A percentile compares a stretch with the other conserved stretches of the same genome.
These are phyloP conservation scores for Zaprionus tsacasi DNA, from an alignment of 1,140 invertebrate species.

Conservation along the genomic window DNA sequence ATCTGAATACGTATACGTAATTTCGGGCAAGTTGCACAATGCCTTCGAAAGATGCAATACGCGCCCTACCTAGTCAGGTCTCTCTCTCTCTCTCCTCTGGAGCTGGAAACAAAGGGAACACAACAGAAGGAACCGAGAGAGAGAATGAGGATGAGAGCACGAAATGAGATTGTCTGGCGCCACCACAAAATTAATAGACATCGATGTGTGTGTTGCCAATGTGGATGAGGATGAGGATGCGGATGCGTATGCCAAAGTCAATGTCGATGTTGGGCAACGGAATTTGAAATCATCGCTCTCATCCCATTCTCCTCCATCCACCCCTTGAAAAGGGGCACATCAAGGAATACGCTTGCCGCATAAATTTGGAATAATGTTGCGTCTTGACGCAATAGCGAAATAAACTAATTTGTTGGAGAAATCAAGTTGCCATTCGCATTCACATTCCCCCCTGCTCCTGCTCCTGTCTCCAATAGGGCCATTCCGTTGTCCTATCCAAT, in stretches of 20 bases:
- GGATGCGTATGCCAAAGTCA: slow-evolving; percentile 18
- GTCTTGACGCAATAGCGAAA: slow-evolving; percentile 52
- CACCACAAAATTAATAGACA: slow-evolving; percentile 49
- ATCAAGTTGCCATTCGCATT: slow-evolving; percentile 55
- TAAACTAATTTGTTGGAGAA: slow-evolving; percentile 67
- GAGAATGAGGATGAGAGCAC: slow-evolving; percentile 1
- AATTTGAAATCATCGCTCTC: slow-evolving; percentile 30
- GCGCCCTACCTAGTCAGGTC: not conserved
- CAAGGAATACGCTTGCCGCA: slow-evolving; percentile 20
- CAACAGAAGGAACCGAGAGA: not conserved
- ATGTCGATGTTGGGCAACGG: slow-evolving; percentile 2
- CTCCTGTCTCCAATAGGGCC: not conserved
- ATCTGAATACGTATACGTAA: not conserved
- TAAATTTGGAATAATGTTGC: slow-evolving; percentile 47
- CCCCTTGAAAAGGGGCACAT: not conserved
- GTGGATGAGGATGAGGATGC: not conserved
- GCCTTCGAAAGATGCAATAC: not conserved
- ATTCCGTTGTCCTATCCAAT: slow-evolving; percentile 57
- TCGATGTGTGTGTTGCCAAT: slow-evolving; percentile 7
- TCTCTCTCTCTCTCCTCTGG: not conserved
- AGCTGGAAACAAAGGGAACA: not conserved
- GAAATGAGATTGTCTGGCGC: slow-evolving; percentile 35
- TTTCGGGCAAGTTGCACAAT: not conserved
- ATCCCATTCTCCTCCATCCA: not conserved
- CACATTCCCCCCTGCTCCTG: not conserved